Evolutionary conservation across 2,113 vertebrate species (phyloP).

Genomic region (Pseudorhombus dupliciocellatus): DNA sequence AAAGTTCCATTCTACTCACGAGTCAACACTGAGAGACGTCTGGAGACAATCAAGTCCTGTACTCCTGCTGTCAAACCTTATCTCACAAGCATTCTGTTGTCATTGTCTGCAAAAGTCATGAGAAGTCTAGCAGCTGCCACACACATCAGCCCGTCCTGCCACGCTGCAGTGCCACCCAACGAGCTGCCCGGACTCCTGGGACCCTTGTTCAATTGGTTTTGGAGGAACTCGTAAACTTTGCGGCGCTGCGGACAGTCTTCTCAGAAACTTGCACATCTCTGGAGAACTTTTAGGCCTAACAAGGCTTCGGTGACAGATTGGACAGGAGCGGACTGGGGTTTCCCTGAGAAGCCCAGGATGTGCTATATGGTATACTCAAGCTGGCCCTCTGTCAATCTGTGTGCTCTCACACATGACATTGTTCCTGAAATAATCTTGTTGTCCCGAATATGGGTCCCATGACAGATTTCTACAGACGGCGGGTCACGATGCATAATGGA

Average conservation of each 20-base stretch:
- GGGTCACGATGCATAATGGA: conserved; percentile 68
- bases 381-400: conserved; percentile 34
- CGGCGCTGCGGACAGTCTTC: conserved; percentile 45
- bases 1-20: background rate
- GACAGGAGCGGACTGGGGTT: conserved; percentile 37
- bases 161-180: conserved; percentile 41
- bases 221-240: conserved; percentile 56
- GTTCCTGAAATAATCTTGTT: conserved; percentile 74
- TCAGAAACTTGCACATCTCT: conserved; percentile 43
- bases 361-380: conserved; percentile 6
- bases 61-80: conserved; percentile 34
- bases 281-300: conserved; percentile 46
- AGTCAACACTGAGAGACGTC: conserved; percentile 4
- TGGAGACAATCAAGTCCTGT: conserved; percentile 15
- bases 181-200: conserved; percentile 41
- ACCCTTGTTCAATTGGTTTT: conserved; percentile 43
- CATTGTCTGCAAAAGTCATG: background rate
- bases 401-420: conserved; percentile 56
- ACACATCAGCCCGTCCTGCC: conserved; percentile 23
- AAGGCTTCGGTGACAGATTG: conserved; percentile 47
- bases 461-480: conserved; percentile 49
- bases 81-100: conserved; percentile 15
- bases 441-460: conserved; percentile 71
- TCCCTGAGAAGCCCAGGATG: conserved; percentile 10
- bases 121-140: conserved; percentile 39